phyloP scores from a whole-genome alignment of 2,888 invertebrate species.

The Leptothorax acervorum region DNA sequence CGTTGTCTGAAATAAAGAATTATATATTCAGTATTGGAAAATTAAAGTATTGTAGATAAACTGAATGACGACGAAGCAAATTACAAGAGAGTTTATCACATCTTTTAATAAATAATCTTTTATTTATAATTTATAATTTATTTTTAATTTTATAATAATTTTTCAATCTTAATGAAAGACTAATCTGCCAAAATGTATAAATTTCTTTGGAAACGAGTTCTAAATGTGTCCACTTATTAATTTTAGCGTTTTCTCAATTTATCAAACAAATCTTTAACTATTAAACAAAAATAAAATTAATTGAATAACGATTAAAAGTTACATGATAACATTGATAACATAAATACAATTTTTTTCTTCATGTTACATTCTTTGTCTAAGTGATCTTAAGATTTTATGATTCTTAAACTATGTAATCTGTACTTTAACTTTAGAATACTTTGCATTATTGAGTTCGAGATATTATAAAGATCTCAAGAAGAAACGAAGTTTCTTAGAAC shows the following conservation, averaged over 20 bases:
- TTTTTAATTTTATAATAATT: constrained; percentile 12
- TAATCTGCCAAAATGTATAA: neutral
- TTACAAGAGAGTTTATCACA: neutral
- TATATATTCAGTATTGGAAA: neutral
- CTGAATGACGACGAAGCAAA: neutral
- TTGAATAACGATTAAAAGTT: neutral
- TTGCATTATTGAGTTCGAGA: neutral
- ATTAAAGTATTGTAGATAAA: neutral
- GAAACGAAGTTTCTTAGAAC: neutral
- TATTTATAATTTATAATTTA: neutral
- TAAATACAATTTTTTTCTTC: neutral
- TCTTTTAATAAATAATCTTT: neutral
- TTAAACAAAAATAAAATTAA: constrained; percentile 22
- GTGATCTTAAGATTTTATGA: neutral
- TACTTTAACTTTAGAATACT: neutral
- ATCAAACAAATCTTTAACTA: neutral
- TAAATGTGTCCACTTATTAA: neutral
- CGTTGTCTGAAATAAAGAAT: neutral
- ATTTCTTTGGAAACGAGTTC: neutral
- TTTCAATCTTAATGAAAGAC: neutral
- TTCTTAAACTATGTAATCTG: neutral
- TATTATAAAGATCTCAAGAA: neutral
- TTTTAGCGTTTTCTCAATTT: neutral
- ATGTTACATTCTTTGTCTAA: neutral
- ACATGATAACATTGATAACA: neutral